A percentile compares a stretch with the other conserved stretches of the same genome.
Evolutionary conservation across 2,113 vertebrate genomes (phyloP).

Genomic region (Hemibagrus wyckioides): DNA sequence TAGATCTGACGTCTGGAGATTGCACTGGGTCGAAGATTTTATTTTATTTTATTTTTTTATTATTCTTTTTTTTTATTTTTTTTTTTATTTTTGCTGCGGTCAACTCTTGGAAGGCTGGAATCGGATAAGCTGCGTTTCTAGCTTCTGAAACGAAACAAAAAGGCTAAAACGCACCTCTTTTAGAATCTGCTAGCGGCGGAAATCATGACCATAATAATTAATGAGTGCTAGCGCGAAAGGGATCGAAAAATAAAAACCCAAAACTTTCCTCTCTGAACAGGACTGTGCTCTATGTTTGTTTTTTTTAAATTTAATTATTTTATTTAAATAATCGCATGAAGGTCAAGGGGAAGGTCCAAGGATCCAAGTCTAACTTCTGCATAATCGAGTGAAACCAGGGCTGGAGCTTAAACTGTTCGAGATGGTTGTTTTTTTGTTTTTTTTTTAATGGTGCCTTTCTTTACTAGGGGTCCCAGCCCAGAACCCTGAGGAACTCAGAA

Average conservation of each 20-base stretch:
- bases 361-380: conserved; percentile 63
- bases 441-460: conserved; percentile 36
- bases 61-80: conserved; percentile 34
- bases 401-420: conserved; percentile 54
- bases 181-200: conserved; percentile 38
- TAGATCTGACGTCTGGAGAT: conserved; percentile 53
- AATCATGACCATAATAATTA: conserved; percentile 32
- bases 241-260: background rate
- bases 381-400: conserved; percentile 67
- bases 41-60: conserved; percentile 11
- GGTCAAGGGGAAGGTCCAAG: conserved; percentile 43
- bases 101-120: conserved; percentile 54
- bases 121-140: conserved; percentile 29
- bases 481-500: conserved; percentile 62
- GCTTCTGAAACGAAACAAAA: background rate
- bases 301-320: background rate
- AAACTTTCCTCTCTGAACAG: background rate
- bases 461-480: conserved; percentile 50
- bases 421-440: background rate
- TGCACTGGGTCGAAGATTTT: conserved; percentile 50
- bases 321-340: background rate
- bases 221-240: conserved; percentile 39
- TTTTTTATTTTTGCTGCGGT: conserved; percentile 43
- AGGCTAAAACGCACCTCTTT: background rate
- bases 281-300: conserved; percentile 22